Conservation (phyloP, 2,888 invertebrate species). For the Acronicta alni region DNA sequence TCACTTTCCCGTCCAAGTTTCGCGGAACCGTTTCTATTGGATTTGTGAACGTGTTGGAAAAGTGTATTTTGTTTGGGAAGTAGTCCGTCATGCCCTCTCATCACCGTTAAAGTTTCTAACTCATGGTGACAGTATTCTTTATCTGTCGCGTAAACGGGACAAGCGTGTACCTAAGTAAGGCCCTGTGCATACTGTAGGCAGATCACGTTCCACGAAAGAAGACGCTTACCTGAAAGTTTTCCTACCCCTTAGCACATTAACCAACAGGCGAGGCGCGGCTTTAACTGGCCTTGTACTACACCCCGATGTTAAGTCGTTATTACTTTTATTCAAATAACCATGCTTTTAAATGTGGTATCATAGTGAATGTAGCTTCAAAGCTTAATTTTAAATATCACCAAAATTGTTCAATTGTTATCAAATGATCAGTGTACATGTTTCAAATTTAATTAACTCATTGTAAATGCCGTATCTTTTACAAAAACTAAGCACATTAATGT, state of each 20-base stretch:
- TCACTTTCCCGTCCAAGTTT: slow-evolving; percentile 36
- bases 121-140: slow-evolving; percentile 63
- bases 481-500: slow-evolving; percentile 23
- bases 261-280: slow-evolving; percentile 71
- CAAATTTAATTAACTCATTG: neutral
- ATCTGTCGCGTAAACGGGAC: slow-evolving; percentile 54
- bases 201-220: slow-evolving; percentile 84
- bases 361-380: neutral
- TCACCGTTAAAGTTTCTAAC: slow-evolving; percentile 58
- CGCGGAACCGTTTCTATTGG: slow-evolving; percentile 42
- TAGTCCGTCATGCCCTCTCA: slow-evolving; percentile 54
- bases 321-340: slow-evolving; percentile 58
- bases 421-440: neutral
- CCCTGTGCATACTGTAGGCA: slow-evolving; percentile 70
- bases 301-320: slow-evolving; percentile 64
- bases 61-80: slow-evolving; percentile 53
- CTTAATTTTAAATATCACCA: neutral
- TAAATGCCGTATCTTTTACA: neutral
- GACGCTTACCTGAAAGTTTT: slow-evolving; percentile 88
- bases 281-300: slow-evolving; percentile 68
- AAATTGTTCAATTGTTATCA: neutral
- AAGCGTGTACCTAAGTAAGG: slow-evolving; percentile 54
- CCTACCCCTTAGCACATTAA: slow-evolving; percentile 87
- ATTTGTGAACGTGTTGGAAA: slow-evolving; percentile 50
- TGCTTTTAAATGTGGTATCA: slow-evolving; percentile 28